These are phyloP conservation scores for Synaphobranchus kaupii DNA, from an alignment of 2,797 vertebrate species.

Conservation along the genomic window DNA sequence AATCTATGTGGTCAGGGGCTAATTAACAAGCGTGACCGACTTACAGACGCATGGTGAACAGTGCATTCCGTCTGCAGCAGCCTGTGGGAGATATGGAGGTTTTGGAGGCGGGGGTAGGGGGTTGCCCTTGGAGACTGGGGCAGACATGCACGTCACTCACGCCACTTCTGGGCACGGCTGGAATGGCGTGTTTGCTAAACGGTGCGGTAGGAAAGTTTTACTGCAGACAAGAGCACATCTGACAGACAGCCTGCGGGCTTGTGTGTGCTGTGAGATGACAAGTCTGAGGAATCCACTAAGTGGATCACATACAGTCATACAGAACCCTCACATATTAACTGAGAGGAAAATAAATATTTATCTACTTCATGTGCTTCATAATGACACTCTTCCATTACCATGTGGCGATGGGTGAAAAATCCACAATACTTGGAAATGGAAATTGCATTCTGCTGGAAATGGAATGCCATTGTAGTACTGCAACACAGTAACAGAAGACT, in stretches of 20 bases:
- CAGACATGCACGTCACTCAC: constrained; percentile 3
- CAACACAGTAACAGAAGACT: neutral
- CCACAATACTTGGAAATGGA: neutral
- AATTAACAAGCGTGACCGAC: constrained; percentile 2
- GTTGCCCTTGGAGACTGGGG: neutral
- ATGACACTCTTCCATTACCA: neutral
- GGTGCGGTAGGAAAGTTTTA: neutral
- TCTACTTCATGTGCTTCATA: neutral
- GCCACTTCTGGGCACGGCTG: neutral
- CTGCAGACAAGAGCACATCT: constrained; percentile 7
- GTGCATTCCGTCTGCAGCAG: neutral
- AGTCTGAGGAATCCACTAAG: constrained; percentile 12
- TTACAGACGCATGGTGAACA: neutral
- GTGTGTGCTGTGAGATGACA: constrained; percentile 25
- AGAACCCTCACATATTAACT: constrained; percentile 9
- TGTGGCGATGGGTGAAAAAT: neutral
- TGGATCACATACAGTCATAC: constrained; percentile 6
- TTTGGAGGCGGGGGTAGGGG: neutral
- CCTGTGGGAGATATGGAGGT: neutral
- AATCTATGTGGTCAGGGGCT: constrained; percentile 21
- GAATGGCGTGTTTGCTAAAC: constrained; percentile 7
- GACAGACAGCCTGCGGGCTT: constrained; percentile 34
- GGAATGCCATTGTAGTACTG: neutral
- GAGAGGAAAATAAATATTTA: neutral
- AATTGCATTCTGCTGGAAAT: neutral